Percentiles rank a stretch among this genome's conserved stretches.
Evolutionary conservation across 2,797 vertebrate genomes (phyloP).

Genomic region (Intellagama lesueurii): DNA sequence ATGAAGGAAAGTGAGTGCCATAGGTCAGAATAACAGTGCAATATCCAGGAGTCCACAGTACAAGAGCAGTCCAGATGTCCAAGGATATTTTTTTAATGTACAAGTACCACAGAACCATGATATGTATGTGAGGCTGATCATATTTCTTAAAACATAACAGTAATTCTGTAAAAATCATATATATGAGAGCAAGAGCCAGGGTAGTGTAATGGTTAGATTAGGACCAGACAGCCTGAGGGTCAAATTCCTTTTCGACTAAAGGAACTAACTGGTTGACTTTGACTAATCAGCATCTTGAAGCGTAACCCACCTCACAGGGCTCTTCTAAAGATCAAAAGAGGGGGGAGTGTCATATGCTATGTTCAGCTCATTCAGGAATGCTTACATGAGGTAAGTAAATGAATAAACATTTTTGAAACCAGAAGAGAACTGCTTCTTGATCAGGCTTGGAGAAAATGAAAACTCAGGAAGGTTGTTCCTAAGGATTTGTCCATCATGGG

Average conservation of each 20-base stretch:
- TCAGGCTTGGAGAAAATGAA: too few relatives aligned
- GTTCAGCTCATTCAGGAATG: not conserved
- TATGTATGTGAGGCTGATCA: not conserved
- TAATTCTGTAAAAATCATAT: not conserved
- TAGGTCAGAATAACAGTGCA: too few relatives aligned
- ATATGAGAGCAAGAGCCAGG: not conserved
- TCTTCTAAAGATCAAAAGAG: not conserved
- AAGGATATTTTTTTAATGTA: not conserved
- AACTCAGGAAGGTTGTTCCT: too few relatives aligned
- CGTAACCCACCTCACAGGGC: too few relatives aligned
- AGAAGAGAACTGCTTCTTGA: not conserved
- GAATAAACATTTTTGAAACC: not conserved
- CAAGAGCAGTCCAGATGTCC: constrained; percentile 4
- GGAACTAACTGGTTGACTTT: not conserved
- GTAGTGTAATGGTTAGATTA: not conserved
- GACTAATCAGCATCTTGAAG: not conserved
- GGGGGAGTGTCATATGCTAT: not conserved
- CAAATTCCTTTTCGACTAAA: not conserved
- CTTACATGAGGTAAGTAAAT: not conserved
- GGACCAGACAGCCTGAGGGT: not conserved
- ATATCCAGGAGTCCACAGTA: not conserved
- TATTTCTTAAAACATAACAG: not conserved
- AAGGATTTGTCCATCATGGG: not conserved
- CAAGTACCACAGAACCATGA: not conserved
- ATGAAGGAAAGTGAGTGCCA: too few relatives aligned